phyloP scores from a whole-genome alignment of 2,113 vertebrate species.

The Odontophorus gujanensis region DNA sequence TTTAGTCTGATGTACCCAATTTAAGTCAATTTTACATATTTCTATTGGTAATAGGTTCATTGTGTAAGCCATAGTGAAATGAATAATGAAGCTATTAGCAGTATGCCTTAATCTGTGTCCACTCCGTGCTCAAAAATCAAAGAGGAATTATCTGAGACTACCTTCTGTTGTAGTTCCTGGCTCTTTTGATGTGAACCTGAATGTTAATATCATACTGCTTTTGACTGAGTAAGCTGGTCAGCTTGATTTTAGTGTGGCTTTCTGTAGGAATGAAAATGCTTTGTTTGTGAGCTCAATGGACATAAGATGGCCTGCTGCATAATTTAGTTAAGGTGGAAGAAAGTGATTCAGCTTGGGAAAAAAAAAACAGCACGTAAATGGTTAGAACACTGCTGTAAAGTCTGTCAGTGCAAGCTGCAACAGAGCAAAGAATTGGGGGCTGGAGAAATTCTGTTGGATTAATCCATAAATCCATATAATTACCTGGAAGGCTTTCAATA shows the following conservation, averaged over 20 bases:
- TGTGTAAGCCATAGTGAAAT: not conserved
- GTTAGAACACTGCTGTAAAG: not conserved
- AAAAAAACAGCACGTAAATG: not conserved
- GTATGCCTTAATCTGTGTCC: not conserved
- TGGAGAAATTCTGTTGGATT: constrained; percentile 26
- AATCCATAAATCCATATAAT: constrained; percentile 39
- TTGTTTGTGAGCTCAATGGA: not conserved
- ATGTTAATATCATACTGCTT: not conserved
- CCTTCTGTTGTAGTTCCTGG: not conserved
- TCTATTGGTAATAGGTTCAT: not conserved
- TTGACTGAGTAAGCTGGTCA: not conserved
- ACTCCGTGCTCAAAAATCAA: not conserved
- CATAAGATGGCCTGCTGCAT: not conserved
- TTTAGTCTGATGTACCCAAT: not conserved
- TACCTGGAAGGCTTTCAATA: constrained; percentile 29
- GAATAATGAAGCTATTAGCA: not conserved
- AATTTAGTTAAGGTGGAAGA: not conserved
- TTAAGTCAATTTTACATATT: not conserved
- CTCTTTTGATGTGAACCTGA: not conserved
- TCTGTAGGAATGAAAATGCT: rapidly evolving
- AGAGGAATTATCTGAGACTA: not conserved
- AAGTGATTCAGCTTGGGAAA: not conserved
- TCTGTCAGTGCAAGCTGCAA: not conserved
- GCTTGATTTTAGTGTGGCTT: not conserved
- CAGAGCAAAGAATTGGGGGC: not conserved